Percentiles rank a stretch among this genome's conserved stretches.
Evolutionary conservation across 2,888 invertebrate species (phyloP).

Genomic region (Hydrotaea diabolus): DNA sequence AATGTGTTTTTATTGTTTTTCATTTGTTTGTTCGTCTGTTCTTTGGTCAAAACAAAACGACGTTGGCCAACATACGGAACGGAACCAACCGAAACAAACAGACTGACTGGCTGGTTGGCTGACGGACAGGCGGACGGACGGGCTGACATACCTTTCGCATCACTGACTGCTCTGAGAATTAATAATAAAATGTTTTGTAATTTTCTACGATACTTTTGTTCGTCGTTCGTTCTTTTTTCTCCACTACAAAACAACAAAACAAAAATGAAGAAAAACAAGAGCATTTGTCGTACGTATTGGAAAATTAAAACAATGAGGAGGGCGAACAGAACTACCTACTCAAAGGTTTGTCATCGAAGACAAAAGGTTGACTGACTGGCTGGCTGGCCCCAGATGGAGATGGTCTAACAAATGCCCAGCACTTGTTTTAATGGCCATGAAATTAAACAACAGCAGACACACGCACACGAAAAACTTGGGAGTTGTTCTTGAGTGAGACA

Average conservation of each 20-base stretch:
- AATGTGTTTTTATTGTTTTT: conserved; percentile 68
- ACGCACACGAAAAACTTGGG: neutral
- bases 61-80: conserved; percentile 38
- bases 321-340: conserved; percentile 57
- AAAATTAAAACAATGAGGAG: conserved; percentile 38
- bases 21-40: conserved; percentile 63
- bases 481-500: conserved; percentile 22
- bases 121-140: too few species aligned
- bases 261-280: conserved; percentile 60
- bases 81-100: neutral
- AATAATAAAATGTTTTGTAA: conserved; percentile 53
- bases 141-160: conserved; percentile 59
- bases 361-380: conserved; percentile 40
- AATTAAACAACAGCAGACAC: conserved; percentile 61
- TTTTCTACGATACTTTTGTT: conserved; percentile 21
- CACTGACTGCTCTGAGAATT: conserved; percentile 56
- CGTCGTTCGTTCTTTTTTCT: neutral
- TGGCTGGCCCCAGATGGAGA: conserved; percentile 47
- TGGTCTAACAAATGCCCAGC: conserved; percentile 43
- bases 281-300: conserved; percentile 43
- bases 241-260: conserved; percentile 45
- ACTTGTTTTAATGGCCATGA: conserved; percentile 70
- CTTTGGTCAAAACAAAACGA: conserved; percentile 62
- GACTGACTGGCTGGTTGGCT: conserved; percentile 23
- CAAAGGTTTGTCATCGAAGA: conserved; percentile 56